Conservation (phyloP, 2,113 vertebrate species). For the Taxidea taxus region DNA sequence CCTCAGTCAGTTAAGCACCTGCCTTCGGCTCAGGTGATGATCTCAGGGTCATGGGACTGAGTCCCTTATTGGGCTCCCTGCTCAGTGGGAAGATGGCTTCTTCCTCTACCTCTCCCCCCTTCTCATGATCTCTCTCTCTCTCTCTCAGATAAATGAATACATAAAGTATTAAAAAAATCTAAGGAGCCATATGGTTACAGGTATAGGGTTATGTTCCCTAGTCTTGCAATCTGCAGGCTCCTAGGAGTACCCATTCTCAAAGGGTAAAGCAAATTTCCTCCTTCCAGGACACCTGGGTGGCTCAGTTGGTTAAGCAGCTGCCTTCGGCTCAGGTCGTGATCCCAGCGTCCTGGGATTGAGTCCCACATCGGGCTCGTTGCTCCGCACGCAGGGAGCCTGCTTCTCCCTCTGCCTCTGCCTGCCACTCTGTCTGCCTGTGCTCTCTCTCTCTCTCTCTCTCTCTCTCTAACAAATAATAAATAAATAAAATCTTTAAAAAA, state of each 20-base stretch:
- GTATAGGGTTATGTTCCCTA: neutral
- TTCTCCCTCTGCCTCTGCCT: too few species aligned
- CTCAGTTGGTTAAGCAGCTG: too few species aligned
- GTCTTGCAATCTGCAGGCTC: neutral
- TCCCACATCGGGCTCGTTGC: too few species aligned
- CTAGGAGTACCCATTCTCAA: neutral
- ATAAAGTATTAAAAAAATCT: neutral
- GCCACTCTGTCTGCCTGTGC: too few species aligned
- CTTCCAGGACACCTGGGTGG: too few species aligned
- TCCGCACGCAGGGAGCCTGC: too few species aligned
- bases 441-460: too few species aligned
- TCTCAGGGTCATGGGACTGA: neutral
- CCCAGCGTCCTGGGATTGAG: too few species aligned
- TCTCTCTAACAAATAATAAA: too few species aligned
- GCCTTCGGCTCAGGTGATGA: neutral
- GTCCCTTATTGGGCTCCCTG: neutral
- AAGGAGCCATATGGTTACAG: neutral
- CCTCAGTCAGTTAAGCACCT: neutral
- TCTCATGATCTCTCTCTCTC: neutral
- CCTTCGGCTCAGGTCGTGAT: too few species aligned
- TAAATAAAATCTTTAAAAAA: too few species aligned
- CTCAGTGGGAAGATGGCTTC: neutral
- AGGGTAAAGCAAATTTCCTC: fast-evolving
- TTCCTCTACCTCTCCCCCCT: neutral
- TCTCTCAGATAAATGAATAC: neutral